Base-by-base conservation (phyloP, 2,113 vertebrate species). In the Nesogale talazaci region DNA sequence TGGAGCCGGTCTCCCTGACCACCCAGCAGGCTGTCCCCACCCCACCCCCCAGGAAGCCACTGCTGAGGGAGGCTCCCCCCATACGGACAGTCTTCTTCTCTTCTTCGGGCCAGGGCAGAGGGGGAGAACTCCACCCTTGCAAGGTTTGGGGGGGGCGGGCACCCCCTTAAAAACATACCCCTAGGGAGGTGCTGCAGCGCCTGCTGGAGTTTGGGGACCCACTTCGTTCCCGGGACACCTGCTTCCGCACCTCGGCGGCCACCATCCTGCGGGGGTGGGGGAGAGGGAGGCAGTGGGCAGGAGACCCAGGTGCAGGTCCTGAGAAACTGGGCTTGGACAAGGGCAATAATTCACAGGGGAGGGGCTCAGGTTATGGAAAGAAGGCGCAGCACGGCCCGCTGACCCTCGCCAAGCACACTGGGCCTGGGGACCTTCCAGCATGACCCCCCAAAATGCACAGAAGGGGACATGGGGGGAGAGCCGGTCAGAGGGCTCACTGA, bases 241-340 rank as follows among this genome's bases (percentile, higher is more conserved):
- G 99, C 92, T 99, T 99, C 94, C 99, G 98, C 90, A 99, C 98
- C 94, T 99, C 99, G 8, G 99, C 97, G 12, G 99, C 99, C 93
- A 99, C 98, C 0, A 98, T 99, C 97, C 99, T 99, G 94, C 14
- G 20, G 80, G 31, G 34, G n/a, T 17, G 80, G 31, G 34, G n/a
- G 56, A 52, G 70, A 67, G 46, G 46, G 9, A 10, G 46, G 46
- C 46, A 52, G 46, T 52, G 46, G 46, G 10, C 46, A 52, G 46
- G 46, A 52, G 14, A 11, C 46, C 46, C 46, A 52, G 46, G 46
- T 10, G 46, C 46, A 52, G 46, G 46, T 12, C 46, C 46, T 11
- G 10, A 52, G 46, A 52, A 52, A 12, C 5, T 52, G 46, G 46
- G 46, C 46, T 52, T 52, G 46, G 46, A 12, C 46, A n/a, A n/a